Conservation (phyloP, 2,797 vertebrate genomes). For the Novumbra hubbsi region DNA sequence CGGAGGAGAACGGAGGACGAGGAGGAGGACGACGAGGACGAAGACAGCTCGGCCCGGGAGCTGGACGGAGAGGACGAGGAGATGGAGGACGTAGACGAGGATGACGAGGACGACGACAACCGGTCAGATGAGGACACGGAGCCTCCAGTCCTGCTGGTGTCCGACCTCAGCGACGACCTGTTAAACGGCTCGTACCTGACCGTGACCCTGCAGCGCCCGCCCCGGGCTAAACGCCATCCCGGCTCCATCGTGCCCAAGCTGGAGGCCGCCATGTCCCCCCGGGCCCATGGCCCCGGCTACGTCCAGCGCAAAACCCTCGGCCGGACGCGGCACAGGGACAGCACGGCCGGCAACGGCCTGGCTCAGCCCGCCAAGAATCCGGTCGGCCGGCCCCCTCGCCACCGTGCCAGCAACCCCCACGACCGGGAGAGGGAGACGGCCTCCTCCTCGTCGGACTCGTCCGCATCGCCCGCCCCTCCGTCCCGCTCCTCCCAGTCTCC, state of each 20-base stretch:
- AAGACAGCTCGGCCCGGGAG: slow-evolving; percentile 53
- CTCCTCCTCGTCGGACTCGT: slow-evolving; percentile 62
- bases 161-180: slow-evolving; percentile 78
- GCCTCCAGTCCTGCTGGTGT: slow-evolving; percentile 77
- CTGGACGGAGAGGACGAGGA: slow-evolving; percentile 63
- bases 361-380: slow-evolving; percentile 52
- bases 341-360: slow-evolving; percentile 59
- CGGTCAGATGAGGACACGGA: slow-evolving; percentile 90
- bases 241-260: slow-evolving; percentile 95
- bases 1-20: slow-evolving; percentile 45
- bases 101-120: slow-evolving; percentile 79
- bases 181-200: slow-evolving; percentile 93
- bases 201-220: slow-evolving; percentile 90
- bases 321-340: slow-evolving; percentile 67
- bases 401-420: slow-evolving; percentile 50
- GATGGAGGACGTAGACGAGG: slow-evolving; percentile 59
- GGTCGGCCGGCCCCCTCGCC: slow-evolving; percentile 52
- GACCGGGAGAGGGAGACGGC: slow-evolving; percentile 45
- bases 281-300: slow-evolving; percentile 56
- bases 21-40: slow-evolving; percentile 51
- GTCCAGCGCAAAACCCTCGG: slow-evolving; percentile 78
- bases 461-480: slow-evolving; percentile 45
- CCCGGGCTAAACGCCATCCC: slow-evolving; percentile 77
- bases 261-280: slow-evolving; percentile 85
- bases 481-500: slow-evolving; percentile 53